Evolutionary conservation across 2,888 invertebrate species (phyloP), one percentile per base, ranked within the genome.

Genomic region (Criorhina ranunculi): DNA sequence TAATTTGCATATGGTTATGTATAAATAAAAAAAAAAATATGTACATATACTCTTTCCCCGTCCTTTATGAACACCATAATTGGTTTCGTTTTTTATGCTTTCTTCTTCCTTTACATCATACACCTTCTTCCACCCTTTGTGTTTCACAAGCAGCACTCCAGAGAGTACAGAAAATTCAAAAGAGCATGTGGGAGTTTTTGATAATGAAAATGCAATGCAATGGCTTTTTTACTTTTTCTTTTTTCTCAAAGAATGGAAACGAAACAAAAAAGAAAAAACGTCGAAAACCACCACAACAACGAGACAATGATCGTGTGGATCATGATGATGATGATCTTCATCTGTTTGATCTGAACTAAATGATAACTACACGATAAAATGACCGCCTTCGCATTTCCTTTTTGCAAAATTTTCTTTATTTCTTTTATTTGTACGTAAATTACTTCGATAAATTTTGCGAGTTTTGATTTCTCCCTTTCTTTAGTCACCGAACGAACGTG

Each of bases 301-400:
- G 2, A 24, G 24, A 64, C 62, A 78, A 46, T 44, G 44, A 64
- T 73, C 59, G 79, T 4, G 4, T 4, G 4, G 24, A 24, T 24
- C 24, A 24, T 64, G 57, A 79, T 79, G 78, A 57, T 57, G 79
- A 73, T 51, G 64, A 64, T 79, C 79, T 51, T 64, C 64, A 59
- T 76, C 59, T 29, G 35, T 59, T 12, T 46, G 70, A 70, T 70
- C 60, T 33, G 53, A 70, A 42, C 15, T 11, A 55, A 46, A 70
- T 72, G 72, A 72, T 64, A 73, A 42, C 49, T 49, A 40, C 33
- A 42, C 33, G 33, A 64, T 44, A 24, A 53, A 24, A 59, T 69
- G 31, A 31, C 60, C 72, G 62, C 80, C 55, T 62, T 73, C 67
- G 53, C 69, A 69, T 49, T 73, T 62, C 19, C 44, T 53, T 46